Evolutionary conservation across 2,888 invertebrate genomes (phyloP).

Genomic region (Phasia obesa): DNA sequence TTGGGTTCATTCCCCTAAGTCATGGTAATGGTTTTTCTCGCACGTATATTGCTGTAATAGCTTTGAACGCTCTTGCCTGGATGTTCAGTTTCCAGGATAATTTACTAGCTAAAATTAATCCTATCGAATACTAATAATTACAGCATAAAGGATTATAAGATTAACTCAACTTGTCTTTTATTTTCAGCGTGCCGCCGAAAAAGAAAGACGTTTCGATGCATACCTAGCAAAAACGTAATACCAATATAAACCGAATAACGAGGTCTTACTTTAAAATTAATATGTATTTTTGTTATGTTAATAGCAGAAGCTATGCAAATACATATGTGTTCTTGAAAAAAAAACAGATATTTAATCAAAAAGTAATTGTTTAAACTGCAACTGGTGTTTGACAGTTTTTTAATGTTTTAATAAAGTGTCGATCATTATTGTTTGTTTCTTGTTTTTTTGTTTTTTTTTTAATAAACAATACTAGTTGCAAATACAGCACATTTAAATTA

Average conservation of each 20-base stretch:
- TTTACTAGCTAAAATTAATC: too few relatives aligned
- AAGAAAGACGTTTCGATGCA: too few relatives aligned
- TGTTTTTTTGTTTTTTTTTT: conserved; percentile 26
- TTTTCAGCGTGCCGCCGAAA: too few relatives aligned
- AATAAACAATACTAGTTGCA: conserved; percentile 26
- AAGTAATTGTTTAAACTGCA: conserved; percentile 37
- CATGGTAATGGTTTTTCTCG: too few relatives aligned
- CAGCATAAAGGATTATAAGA: too few relatives aligned
- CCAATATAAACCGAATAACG: neutral
- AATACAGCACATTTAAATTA: conserved; percentile 4
- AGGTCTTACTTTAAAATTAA: conserved; percentile 20
- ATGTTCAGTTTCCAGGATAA: too few relatives aligned
- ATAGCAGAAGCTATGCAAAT: conserved; percentile 46
- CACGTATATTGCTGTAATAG: too few relatives aligned
- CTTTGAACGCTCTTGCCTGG: too few relatives aligned
- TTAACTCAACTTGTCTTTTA: too few relatives aligned
- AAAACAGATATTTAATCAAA: conserved; percentile 21
- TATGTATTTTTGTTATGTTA: conserved; percentile 11
- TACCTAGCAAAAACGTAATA: too few relatives aligned
- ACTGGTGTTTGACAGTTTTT: conserved; percentile 42
- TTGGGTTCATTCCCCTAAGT: too few relatives aligned
- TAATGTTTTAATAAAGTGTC: conserved; percentile 37
- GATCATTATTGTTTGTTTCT: conserved; percentile 24
- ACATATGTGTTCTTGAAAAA: conserved; percentile 9
- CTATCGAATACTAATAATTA: too few relatives aligned